These are phyloP conservation scores for Sarotherodon lohbergeri DNA, from an alignment of 2,113 vertebrate species.

Conservation along the genomic window DNA sequence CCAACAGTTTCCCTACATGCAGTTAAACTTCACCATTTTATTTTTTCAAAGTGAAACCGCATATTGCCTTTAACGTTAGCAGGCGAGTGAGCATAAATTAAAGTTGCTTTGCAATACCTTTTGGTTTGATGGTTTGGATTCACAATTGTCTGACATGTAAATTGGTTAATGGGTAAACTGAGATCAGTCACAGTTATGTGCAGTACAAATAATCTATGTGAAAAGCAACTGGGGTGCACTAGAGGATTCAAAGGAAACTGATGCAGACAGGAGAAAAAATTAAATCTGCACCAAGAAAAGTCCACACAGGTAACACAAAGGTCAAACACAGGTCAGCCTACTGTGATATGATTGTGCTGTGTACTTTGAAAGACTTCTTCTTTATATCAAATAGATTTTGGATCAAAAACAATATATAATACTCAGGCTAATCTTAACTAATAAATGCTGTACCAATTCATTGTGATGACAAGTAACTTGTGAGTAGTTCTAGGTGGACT, in stretches of 20 bases:
- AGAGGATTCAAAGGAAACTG: background rate
- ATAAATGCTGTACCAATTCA: background rate
- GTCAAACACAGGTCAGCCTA: background rate
- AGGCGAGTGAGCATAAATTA: background rate
- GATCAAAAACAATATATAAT: background rate
- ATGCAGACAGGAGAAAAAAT: background rate
- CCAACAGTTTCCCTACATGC: background rate
- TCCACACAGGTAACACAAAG: background rate
- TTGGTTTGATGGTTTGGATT: background rate
- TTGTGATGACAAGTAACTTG: background rate
- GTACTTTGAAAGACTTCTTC: background rate
- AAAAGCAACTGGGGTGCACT: background rate
- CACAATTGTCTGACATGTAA: background rate
- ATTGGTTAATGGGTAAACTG: background rate
- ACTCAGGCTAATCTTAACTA: background rate
- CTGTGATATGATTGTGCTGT: background rate
- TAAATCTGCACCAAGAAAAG: background rate
- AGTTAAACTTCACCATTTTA: background rate
- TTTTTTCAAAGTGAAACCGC: background rate
- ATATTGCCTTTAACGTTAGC: background rate
- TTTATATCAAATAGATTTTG: background rate
- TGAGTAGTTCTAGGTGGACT: background rate
- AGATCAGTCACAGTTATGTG: background rate
- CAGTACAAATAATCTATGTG: background rate
- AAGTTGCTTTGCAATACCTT: background rate